Evolutionary conservation across 1,140 invertebrate species (phyloP), one percentile per base, ranked within the genome.

Genomic region (Bactericera cockerelli): DNA sequence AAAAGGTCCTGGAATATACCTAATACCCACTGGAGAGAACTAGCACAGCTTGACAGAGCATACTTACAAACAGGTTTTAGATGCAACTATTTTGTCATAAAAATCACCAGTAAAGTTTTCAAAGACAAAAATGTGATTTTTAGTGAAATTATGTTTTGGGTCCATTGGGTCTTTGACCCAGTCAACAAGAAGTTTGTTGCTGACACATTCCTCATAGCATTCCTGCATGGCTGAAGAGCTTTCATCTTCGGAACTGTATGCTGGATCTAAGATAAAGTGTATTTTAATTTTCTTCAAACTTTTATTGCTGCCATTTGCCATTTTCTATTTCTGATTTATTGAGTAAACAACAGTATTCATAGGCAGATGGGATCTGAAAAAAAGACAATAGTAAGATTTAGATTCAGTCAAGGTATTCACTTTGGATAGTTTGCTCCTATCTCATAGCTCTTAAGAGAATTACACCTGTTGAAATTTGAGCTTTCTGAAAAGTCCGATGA

Each of bases 71-170:
- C 42, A 19, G 3, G 42, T 49, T n/a, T n/a, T n/a, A 19, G 42
- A 22, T 10, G 42, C 4, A 49, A 22, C 22, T 6, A 49, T 49
- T 49, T 49, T 49, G n/a, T 49, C 42, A 49, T 49, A 49, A 19
- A 49, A 19, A 19, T 49, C 42, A 49, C 42, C 42, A n/a, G n/a
- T 6, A 49, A 49, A 49, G 3, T 49, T 49, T 49, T 49, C 42
- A 16, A 49, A 49, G n/a, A 49, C 42, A 49, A 49, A 49, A 49
- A 49, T 49, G 42, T 49, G n/a, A 49, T 49, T 49, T 49, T 49
- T 49, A 6, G 42, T 49, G n/a, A 49, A 22, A 4, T 49, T 49
- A 8, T 19, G n/a, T 49, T 49, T 49, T 19, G n/a, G n/a, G n/a
- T 49, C n/a, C n/a, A 49, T 19, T 49, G 42, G 42, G 22, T 49